phyloP scores from a whole-genome alignment of 2,113 vertebrate species.

The Panurus biarmicus region DNA sequence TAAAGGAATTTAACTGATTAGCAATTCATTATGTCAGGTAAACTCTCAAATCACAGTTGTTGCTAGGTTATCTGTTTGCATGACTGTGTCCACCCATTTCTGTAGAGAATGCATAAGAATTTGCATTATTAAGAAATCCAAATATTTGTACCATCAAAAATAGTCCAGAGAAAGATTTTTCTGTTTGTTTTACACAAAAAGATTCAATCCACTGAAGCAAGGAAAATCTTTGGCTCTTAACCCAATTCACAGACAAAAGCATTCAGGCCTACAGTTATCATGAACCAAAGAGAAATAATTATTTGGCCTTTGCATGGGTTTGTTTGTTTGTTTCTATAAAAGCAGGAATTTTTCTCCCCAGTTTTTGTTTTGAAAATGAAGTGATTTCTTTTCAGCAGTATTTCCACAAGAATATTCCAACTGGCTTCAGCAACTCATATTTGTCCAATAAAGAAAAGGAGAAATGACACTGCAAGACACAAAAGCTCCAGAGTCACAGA shows the following conservation, averaged over 20 bases:
- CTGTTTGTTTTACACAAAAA: background rate
- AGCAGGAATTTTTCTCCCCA: background rate
- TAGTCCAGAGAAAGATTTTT: background rate
- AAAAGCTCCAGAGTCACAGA: slow-evolving; percentile 2
- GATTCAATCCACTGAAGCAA: background rate
- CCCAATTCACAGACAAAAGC: background rate
- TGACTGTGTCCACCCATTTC: background rate
- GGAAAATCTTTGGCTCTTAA: background rate
- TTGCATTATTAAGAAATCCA: background rate
- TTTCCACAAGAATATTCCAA: slow-evolving; percentile 33
- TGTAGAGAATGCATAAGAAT: background rate
- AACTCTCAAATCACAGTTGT: background rate
- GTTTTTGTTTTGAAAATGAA: slow-evolving; percentile 10
- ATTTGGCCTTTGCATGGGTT: background rate
- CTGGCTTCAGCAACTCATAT: slow-evolving; percentile 13
- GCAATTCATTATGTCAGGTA: background rate
- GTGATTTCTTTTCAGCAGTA: background rate
- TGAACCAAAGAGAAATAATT: background rate
- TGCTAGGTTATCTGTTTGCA: background rate
- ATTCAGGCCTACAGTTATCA: background rate
- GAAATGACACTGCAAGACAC: slow-evolving; percentile 2
- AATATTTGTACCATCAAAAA: background rate
- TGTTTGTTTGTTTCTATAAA: background rate
- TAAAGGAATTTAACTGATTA: background rate
- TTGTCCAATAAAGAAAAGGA: background rate